These are phyloP conservation scores for Chauna torquata DNA, from an alignment of 2,113 vertebrate species.

Conservation along the genomic window DNA sequence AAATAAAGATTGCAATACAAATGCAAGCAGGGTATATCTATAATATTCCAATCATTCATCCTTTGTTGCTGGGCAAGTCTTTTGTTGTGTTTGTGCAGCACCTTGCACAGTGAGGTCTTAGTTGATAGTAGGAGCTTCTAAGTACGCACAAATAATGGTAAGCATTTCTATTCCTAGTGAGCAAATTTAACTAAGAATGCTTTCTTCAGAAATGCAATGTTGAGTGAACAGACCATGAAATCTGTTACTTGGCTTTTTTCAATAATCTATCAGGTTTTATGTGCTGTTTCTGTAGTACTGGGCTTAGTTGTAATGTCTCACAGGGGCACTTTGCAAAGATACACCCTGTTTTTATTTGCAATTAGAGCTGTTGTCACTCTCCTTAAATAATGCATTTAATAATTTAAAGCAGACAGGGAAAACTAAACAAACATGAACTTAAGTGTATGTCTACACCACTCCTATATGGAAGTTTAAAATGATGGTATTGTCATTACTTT, in stretches of 20 bases:
- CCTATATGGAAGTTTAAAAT: constrained; percentile 44
- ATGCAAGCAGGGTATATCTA: background rate
- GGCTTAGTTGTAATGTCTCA: constrained; percentile 31
- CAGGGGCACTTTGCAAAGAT: constrained; percentile 55
- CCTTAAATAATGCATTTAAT: constrained; percentile 68
- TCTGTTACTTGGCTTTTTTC: constrained; percentile 40
- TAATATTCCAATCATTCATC: background rate
- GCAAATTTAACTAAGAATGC: constrained; percentile 45
- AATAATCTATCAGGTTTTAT: constrained; percentile 63
- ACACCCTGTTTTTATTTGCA: constrained; percentile 70
- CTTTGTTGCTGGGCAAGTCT: background rate
- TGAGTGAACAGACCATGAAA: constrained; percentile 60
- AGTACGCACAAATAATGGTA: background rate
- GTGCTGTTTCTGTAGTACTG: constrained; percentile 23
- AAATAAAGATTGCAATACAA: background rate
- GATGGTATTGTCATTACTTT: constrained; percentile 35
- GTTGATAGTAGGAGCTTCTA: background rate
- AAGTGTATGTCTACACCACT: constrained; percentile 14
- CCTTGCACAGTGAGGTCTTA: background rate
- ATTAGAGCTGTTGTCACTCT: constrained; percentile 61
- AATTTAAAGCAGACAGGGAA: constrained; percentile 55
- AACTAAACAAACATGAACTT: constrained; percentile 36
- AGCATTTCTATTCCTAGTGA: constrained; percentile 31
- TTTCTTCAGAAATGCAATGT: constrained; percentile 51
- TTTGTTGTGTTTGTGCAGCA: background rate